These are phyloP conservation scores for Lanistes nyassanus DNA, from an alignment of 1,140 invertebrate genomes.

Conservation along the genomic window DNA sequence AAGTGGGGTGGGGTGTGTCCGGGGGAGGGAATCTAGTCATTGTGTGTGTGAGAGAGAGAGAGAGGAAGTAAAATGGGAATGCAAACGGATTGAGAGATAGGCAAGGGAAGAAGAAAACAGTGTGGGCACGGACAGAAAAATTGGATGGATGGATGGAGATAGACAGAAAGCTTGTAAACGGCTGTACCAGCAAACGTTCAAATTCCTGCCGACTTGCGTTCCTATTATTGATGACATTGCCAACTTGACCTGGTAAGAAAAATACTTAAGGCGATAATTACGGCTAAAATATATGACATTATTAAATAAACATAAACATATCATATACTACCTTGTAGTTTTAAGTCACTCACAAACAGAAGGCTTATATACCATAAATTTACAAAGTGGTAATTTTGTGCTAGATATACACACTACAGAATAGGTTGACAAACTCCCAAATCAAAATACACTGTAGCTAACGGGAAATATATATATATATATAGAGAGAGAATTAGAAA, in stretches of 20 bases:
- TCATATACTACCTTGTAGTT: neutral
- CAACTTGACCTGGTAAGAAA: slow-evolving; percentile 82
- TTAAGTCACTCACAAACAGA: neutral
- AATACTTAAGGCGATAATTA: neutral
- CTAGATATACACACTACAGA: too few relatives aligned
- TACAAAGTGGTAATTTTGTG: too few relatives aligned
- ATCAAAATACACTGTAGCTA: neutral
- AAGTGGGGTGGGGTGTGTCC: neutral
- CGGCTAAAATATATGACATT: neutral
- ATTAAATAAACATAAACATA: neutral
- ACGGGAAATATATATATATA: neutral
- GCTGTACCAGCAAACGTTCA: slow-evolving; percentile 81
- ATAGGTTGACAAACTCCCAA: too few relatives aligned
- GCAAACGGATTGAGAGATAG: neutral
- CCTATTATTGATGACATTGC: slow-evolving; percentile 96
- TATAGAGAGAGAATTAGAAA: slow-evolving; percentile 4
- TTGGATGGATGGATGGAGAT: slow-evolving; percentile 1
- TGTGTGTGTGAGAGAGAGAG: slow-evolving; percentile 2
- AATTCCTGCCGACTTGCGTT: slow-evolving; percentile 97
- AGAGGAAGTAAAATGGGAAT: neutral
- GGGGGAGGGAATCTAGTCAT: neutral
- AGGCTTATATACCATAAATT: too few relatives aligned
- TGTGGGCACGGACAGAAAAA: neutral
- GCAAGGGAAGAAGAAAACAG: neutral
- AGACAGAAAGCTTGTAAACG: neutral